These are phyloP conservation scores for Laterallus jamaicensis DNA, from an alignment of 2,113 vertebrate species.

Conservation along the genomic window DNA sequence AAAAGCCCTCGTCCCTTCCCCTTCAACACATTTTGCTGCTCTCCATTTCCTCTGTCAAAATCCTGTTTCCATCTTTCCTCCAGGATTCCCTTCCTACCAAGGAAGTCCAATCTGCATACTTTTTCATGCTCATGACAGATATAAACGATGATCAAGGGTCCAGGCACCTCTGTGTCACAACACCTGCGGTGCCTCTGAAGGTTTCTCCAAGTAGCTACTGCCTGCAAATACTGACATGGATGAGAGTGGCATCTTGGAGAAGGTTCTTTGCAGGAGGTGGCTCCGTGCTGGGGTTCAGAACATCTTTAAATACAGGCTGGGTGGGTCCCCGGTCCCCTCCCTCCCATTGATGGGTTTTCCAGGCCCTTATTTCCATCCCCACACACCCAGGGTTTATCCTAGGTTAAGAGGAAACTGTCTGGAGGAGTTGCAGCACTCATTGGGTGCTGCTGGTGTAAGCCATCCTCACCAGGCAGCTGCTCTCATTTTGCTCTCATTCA, in stretches of 20 bases:
- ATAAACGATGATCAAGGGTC: not conserved
- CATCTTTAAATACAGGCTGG: not conserved
- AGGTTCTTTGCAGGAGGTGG: not conserved
- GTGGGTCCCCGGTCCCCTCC: not conserved
- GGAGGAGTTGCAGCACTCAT: not conserved
- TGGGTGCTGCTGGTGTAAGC: not conserved
- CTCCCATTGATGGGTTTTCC: not conserved
- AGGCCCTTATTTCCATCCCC: not conserved
- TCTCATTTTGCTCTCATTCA: not conserved
- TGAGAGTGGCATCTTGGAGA: not conserved
- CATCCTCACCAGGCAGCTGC: not conserved
- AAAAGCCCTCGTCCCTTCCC: not conserved
- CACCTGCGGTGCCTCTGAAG: not conserved
- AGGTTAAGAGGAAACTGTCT: not conserved
- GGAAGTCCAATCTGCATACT: not conserved
- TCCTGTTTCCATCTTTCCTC: not conserved
- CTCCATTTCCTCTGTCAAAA: not conserved
- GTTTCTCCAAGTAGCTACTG: not conserved
- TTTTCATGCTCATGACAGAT: not conserved
- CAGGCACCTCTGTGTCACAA: not conserved
- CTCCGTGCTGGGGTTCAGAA: not conserved
- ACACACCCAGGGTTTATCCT: fast-evolving
- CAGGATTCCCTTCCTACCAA: not conserved
- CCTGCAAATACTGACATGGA: not conserved
- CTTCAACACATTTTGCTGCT: not conserved